These are phyloP conservation scores for Nezara viridula DNA, from an alignment of 2,888 invertebrate genomes.

Conservation along the genomic window DNA sequence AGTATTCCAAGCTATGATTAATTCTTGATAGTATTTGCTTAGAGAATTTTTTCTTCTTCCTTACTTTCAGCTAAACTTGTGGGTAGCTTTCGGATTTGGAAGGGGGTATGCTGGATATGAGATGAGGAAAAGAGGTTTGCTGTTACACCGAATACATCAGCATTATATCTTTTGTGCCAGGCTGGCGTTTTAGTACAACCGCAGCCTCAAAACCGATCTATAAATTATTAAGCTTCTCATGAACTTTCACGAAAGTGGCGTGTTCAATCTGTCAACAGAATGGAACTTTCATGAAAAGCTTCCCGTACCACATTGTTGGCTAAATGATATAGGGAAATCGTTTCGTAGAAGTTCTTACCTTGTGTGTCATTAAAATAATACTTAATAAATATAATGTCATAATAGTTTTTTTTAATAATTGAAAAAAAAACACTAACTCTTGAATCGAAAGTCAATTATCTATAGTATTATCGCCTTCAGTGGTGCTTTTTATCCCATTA, in stretches of 20 bases:
- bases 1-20: too few relatives aligned
- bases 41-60: too few relatives aligned
- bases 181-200: neutral
- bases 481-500: neutral
- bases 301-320: neutral
- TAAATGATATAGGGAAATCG: neutral
- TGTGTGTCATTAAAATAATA: neutral
- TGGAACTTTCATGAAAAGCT: conserved; percentile 12
- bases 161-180: neutral
- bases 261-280: conserved; percentile 9
- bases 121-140: too few relatives aligned
- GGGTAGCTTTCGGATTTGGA: too few relatives aligned
- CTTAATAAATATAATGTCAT: neutral
- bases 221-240: conserved; percentile 31
- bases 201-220: neutral
- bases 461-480: neutral
- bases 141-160: neutral
- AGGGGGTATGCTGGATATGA: too few relatives aligned
- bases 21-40: too few relatives aligned
- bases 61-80: too few relatives aligned
- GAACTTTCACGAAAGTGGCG: conserved; percentile 17
- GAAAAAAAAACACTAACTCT: neutral
- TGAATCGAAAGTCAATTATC: neutral
- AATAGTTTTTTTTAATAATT: neutral
- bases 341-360: neutral